These are phyloP conservation scores for Etheostoma nigrum DNA, from an alignment of 2,797 vertebrate genomes.

Conservation along the genomic window DNA sequence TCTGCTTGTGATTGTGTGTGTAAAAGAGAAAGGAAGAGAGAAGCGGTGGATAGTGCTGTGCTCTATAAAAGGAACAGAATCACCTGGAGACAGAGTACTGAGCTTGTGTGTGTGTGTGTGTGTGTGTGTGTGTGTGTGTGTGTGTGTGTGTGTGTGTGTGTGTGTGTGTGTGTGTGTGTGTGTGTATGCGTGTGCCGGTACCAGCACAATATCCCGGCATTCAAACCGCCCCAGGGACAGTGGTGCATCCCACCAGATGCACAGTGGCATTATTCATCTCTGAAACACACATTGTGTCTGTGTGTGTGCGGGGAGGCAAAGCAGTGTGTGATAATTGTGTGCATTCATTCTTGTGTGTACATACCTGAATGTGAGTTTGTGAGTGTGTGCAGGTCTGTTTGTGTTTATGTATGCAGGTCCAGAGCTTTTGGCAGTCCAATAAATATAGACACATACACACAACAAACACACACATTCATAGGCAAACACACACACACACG, in stretches of 20 bases:
- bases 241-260: conserved; percentile 74
- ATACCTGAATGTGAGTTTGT: conserved; percentile 30
- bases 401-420: conserved; percentile 53
- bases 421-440: conserved; percentile 46
- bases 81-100: conserved; percentile 70
- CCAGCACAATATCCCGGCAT: conserved; percentile 70
- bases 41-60: conserved; percentile 34
- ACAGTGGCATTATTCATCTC: conserved; percentile 83
- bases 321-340: conserved; percentile 29
- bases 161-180: too few species aligned
- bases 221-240: conserved; percentile 72
- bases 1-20: conserved; percentile 17
- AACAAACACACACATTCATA: conserved; percentile 27
- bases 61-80: conserved; percentile 74
- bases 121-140: conserved; percentile 15
- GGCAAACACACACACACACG: conserved; percentile 15
- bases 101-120: conserved; percentile 30
- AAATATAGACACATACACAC: conserved; percentile 40
- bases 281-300: conserved; percentile 55
- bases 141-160: conserved; percentile 41
- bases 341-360: conserved; percentile 23
- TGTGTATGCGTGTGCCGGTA: conserved; percentile 58
- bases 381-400: conserved; percentile 22
- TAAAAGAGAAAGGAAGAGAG: conserved; percentile 52
- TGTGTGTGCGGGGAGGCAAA: conserved; percentile 13